Conservation (phyloP, 2,113 vertebrate species). For the Heterotis niloticus region DNA sequence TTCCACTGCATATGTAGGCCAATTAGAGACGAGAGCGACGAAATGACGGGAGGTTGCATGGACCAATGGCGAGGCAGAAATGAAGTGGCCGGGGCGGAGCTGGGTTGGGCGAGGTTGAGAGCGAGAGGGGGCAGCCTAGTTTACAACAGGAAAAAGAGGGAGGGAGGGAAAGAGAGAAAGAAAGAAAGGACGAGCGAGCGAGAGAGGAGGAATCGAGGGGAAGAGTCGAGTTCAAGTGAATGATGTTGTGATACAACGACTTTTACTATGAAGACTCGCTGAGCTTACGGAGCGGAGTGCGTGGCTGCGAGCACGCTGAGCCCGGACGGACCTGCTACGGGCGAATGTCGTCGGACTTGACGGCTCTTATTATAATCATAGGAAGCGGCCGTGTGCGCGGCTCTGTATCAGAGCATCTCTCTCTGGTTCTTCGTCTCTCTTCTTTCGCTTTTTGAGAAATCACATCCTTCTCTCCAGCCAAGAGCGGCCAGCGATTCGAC, state of each 20-base stretch:
- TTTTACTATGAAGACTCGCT: slow-evolving; percentile 41
- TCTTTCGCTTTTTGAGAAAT: slow-evolving; percentile 19
- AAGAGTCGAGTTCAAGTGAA: slow-evolving; percentile 31
- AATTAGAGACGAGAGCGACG: slow-evolving; percentile 48
- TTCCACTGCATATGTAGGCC: slow-evolving; percentile 61
- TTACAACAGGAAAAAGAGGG: slow-evolving; percentile 66
- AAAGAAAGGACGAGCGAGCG: slow-evolving; percentile 43
- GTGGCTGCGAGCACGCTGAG: slow-evolving; percentile 29
- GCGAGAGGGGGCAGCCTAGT: slow-evolving; percentile 60
- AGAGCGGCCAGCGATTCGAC: background rate
- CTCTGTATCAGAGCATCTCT: slow-evolving; percentile 38
- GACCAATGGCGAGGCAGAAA: slow-evolving; percentile 48
- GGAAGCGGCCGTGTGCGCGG: slow-evolving; percentile 28
- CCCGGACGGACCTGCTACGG: slow-evolving; percentile 61
- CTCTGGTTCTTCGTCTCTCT: slow-evolving; percentile 19
- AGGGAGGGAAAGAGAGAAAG: slow-evolving; percentile 48
- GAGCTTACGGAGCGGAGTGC: slow-evolving; percentile 28
- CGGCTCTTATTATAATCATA: slow-evolving; percentile 32
- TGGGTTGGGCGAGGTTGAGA: slow-evolving; percentile 71
- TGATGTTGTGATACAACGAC: slow-evolving; percentile 46
- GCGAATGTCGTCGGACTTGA: slow-evolving; percentile 40
- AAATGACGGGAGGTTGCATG: slow-evolving; percentile 36
- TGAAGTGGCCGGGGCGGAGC: slow-evolving; percentile 50
- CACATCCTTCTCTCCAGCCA: slow-evolving; percentile 13
- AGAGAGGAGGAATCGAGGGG: slow-evolving; percentile 25